Base-by-base conservation (phyloP, 2,888 invertebrate species). In the Heliconius sara region DNA sequence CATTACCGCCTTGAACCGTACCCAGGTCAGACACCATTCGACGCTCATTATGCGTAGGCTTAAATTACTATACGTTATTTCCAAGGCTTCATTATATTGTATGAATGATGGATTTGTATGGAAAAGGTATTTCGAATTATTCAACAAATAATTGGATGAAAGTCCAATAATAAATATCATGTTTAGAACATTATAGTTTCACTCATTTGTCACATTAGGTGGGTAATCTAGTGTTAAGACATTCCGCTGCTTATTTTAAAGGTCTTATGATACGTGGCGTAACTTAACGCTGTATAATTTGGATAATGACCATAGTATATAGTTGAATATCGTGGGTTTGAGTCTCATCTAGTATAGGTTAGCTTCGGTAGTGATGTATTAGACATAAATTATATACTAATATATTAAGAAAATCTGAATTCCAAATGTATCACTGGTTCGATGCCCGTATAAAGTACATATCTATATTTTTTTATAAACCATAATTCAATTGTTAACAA, bases 11-110 rank as follows among this genome's bases (percentile, higher is more conserved):
- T 79, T 80, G 80, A 80, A 80, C 80, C 27, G 79, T 60, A 57
- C 30, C 0, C 60, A 72, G 76, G 79, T 79, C 76, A 70, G 63
- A 34, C 63, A 16, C 76, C 19, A 76, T 80, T 79, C 68, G 73
- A 78, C 79, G 52, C 80, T 76, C 73, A 76, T 81, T 79, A 79
- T n/a, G 66, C 63, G 78, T 79, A 79, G 76, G 75, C 39, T 68
- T 72, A 65, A 65, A 67, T 80, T 66, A 65, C 66, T 67, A 70
- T 75, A 34, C 63, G 63, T 75, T 66, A 75, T 66, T 39, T 75
- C 66, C 75, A 75, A 75, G 75, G 75, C 30, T 75, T 75, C 30
- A 68, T 68, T 68, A 74, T 78, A 34, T 75, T 60, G 66, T 75
- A 57, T 65, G 73, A 70, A 43, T 70, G 70, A 70, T 70, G 16